Evolutionary conservation across 2,888 invertebrate species (phyloP).

Genomic region (Epinotia bilunana): DNA sequence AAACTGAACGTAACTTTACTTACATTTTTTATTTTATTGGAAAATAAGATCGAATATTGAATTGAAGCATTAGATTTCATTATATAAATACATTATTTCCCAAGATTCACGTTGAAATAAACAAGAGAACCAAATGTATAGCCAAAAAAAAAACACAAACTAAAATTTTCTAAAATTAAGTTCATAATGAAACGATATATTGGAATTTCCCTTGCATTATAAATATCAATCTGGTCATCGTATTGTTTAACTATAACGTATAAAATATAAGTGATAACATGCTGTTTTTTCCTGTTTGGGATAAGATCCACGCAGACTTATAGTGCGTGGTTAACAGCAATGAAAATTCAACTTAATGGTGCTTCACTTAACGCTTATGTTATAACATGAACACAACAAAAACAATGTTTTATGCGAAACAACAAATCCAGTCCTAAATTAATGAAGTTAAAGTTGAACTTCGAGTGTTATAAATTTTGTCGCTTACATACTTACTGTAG

Average conservation of each 20-base stretch:
- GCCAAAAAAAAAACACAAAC: no score
- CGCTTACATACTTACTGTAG: background rate
- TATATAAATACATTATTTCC: no score
- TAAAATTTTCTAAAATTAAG: no score
- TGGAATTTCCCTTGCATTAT: background rate
- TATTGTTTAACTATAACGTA: background rate
- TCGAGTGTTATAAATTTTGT: background rate
- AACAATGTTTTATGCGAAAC: background rate
- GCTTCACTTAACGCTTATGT: background rate
- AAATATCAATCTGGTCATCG: background rate
- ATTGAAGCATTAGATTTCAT: no score
- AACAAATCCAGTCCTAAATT: no score
- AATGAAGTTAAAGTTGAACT: background rate
- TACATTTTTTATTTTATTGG: no score
- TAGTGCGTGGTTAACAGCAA: no score
- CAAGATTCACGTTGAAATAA: no score
- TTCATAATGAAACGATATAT: background rate
- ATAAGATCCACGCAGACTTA: background rate
- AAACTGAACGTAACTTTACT: no score
- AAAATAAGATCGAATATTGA: no score
- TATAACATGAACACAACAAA: background rate
- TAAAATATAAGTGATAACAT: background rate
- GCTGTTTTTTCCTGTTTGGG: constrained; percentile 1
- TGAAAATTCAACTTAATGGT: constrained; percentile 1
- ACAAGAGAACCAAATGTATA: no score